Evolutionary conservation across 2,888 invertebrate genomes (phyloP), one percentile per base, ranked within the genome.

Genomic region (Caenorhabditis sp.): DNA sequence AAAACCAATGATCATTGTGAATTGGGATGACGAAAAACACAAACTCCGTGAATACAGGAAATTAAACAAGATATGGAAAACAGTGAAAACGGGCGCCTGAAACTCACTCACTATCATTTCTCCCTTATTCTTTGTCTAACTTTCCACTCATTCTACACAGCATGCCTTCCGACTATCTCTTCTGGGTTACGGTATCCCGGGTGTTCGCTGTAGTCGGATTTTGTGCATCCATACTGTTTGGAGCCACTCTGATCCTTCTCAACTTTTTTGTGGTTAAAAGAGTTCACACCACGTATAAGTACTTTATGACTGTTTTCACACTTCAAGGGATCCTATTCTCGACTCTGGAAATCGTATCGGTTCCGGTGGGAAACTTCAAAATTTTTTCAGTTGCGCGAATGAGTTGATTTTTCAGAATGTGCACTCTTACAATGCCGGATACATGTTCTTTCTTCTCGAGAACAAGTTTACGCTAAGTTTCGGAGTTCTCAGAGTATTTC

Each of bases 241-340:
- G 41, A 41, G 14, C 41, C 3, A 41, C 35, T 41, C 24, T 41
- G 61, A 24, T 61, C 12, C 16, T 61, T 3, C 19, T 41, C 14
- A 61, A 61, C 12, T 24, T 24, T 0, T 61, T 61, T 41, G 61
- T 61, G 35, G 61, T 41, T 4, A 61, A 41, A 61, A 38, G 24
- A 14, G 38, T 38, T 22, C 38, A 61, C 16, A 4, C 22, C 6
- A 61, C 38, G 5, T 61, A 61, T 35, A 61, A 41, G 24, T 61
- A 61, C 31, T 61, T 41, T 61, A 61, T 61, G 41, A 61, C 38
- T 61, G 41, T 41, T 2, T 61, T 61, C 41, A 41, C 61, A 22
- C 24, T 38, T 24, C 38, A 61, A 12, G 61, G 61, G 24, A 61
- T 61, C 1, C 4, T 61, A 12, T 41, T 61, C 16, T 22, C 61